Conservation (phyloP, 2,797 vertebrate species). For the Brotula barbata region DNA sequence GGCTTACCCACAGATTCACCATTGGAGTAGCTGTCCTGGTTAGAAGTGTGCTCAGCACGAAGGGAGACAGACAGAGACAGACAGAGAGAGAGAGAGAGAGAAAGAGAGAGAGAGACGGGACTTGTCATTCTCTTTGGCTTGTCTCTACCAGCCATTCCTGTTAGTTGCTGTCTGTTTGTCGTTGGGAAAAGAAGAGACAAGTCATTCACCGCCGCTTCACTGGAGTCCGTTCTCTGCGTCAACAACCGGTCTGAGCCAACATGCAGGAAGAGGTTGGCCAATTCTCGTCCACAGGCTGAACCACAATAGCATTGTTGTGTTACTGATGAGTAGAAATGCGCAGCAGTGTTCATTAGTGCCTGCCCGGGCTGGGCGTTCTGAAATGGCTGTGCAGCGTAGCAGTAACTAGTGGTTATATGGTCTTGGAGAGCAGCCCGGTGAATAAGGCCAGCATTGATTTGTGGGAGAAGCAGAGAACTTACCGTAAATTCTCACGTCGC, state of each 20-base stretch:
- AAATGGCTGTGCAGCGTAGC: constrained; percentile 31
- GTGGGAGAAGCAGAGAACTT: constrained; percentile 28
- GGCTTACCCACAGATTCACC: constrained; percentile 38
- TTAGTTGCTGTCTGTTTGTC: constrained; percentile 24
- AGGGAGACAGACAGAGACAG: too few species aligned
- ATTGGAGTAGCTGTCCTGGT: constrained; percentile 38
- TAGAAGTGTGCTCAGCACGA: constrained; percentile 40
- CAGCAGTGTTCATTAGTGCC: constrained; percentile 53
- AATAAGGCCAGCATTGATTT: constrained; percentile 22
- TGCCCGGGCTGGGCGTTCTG: constrained; percentile 22
- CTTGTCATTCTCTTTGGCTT: constrained; percentile 18
- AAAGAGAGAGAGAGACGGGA: constrained; percentile 37
- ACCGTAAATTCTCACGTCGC: constrained; percentile 4
- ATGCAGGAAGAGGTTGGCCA: constrained; percentile 76
- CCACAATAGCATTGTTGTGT: constrained; percentile 65
- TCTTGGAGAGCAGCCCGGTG: constrained; percentile 42
- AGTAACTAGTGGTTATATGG: constrained; percentile 30
- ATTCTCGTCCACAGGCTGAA: constrained; percentile 51
- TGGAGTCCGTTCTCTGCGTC: constrained; percentile 41
- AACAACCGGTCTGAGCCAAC: constrained; percentile 53
- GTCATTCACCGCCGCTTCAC: constrained; percentile 53
- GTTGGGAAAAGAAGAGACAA: constrained; percentile 53
- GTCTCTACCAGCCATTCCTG: constrained; percentile 38
- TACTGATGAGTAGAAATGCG: constrained; percentile 43
- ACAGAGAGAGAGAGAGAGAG: constrained; percentile 34